A percentile compares a stretch with the other conserved stretches of the same genome.
These are phyloP conservation scores for Trachelus troglodyta DNA, from an alignment of 2,888 invertebrate genomes.

Conservation along the genomic window DNA sequence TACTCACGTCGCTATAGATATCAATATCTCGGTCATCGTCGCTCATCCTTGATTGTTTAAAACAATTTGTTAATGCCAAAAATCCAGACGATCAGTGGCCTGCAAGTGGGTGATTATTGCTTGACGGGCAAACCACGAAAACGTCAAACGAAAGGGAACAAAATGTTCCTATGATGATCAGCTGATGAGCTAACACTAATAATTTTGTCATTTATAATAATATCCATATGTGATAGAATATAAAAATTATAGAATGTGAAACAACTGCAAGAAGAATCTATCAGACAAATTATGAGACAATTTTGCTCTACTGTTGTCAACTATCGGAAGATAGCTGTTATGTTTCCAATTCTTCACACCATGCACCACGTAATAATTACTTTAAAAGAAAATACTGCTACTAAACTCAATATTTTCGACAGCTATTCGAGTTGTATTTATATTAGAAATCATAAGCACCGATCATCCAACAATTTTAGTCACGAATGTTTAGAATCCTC, in stretches of 20 bases:
- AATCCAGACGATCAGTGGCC: background rate
- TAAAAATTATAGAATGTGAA: background rate
- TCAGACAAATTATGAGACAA: background rate
- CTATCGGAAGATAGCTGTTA: background rate
- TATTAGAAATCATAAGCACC: background rate
- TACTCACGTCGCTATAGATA: constrained; percentile 93
- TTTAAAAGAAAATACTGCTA: background rate
- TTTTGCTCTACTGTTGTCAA: background rate
- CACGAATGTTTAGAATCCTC: background rate
- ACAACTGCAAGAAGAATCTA: background rate
- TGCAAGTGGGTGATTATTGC: constrained; percentile 5
- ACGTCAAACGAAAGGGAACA: background rate
- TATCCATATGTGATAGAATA: background rate
- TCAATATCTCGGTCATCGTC: constrained; percentile 96
- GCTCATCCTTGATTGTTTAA: constrained; percentile 74
- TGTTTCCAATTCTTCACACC: background rate
- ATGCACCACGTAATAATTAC: background rate
- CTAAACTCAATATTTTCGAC: background rate
- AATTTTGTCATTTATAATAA: background rate
- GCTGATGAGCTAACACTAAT: background rate
- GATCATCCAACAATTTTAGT: background rate
- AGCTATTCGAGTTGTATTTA: background rate
- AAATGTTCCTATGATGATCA: constrained; percentile 4
- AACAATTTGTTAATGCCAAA: background rate
- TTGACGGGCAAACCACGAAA: constrained; percentile 1